Base-by-base conservation (phyloP, 2,113 vertebrate genomes). In the Ciconia stormi region DNA sequence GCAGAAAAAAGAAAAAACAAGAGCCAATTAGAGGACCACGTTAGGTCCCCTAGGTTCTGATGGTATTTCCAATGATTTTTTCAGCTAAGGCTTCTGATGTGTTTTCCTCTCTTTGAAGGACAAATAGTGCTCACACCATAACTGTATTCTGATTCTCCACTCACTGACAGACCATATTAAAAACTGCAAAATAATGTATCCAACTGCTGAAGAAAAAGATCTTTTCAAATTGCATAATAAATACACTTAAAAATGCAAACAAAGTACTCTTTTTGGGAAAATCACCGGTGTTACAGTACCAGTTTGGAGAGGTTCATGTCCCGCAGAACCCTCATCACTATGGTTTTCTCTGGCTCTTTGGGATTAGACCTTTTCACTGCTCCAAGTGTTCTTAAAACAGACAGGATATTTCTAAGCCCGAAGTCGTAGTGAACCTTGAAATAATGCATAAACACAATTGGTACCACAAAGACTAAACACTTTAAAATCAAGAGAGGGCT, bases 301-400 rank as follows among this genome's bases (percentile, higher is more conserved):
- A 98, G 96, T 93, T 98, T 98, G 82, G 98, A 98, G 66, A 98
- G 97, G 96, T 98, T 98, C 98, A 98, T 98, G 95, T 98, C 98
- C 52, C 98, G 93, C 52, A 98, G 97, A 87, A 98, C 98, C 96
- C 98, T 98, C 98, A 98, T 98, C 72, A 98, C 98, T 34, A 98
- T 95, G 2, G 98, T 98, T 89, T 98, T 98, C 96, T 98, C 98
- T 56, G 96, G 95, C 55, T 98, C 98, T 44, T 94, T 88, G n/a
- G 98, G 98, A 92, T 98, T 98, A 76, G 97, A 98, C 90, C 98
- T 97, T 95, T 98, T 98, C 70, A 98, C 98, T 74, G 98, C 94
- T 79, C 98, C 98, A 85, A 98, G 96, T 19, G 98, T 98, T 95
- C 98, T 97, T 95, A 98, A 97, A 82, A 98, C 98, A 70, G 98